Percentiles rank a stretch among this genome's conserved stretches.
Conservation (phyloP, 2,888 invertebrate genomes). For the Xanthostigma xanthostigma region DNA sequence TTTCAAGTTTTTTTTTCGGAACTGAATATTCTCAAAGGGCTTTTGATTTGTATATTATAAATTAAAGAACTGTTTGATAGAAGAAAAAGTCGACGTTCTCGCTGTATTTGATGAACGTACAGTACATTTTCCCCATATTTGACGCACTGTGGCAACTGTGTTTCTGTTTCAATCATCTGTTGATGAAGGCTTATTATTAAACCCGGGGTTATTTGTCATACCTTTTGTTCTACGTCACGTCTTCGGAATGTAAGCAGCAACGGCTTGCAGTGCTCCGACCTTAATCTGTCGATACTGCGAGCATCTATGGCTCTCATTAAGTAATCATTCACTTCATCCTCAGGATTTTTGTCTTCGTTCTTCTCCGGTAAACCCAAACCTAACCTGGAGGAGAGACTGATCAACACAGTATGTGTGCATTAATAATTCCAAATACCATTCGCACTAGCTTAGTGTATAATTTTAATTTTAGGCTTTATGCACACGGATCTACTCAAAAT, state of each 20-base stretch:
- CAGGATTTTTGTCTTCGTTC: constrained; percentile 61
- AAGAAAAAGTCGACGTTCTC: no score
- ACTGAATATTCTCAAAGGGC: no score
- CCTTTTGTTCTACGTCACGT: constrained; percentile 66
- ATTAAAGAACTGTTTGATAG: no score
- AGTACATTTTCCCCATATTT: no score
- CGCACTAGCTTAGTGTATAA: no score
- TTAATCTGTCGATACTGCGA: constrained; percentile 75
- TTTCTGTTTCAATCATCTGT: background rate
- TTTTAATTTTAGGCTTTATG: no score
- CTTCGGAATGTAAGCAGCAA: constrained; percentile 77
- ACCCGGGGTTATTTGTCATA: constrained; percentile 21
- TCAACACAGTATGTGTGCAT: background rate
- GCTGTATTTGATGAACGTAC: no score
- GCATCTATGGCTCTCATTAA: constrained; percentile 92
- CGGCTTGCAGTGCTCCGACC: constrained; percentile 77
- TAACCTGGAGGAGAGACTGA: constrained; percentile 5
- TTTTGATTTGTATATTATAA: no score
- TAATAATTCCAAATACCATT: no score
- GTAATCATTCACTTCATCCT: constrained; percentile 93
- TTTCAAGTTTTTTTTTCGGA: no score
- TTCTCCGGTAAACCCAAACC: constrained; percentile 57
- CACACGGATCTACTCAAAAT: no score
- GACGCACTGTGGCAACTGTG: no score
- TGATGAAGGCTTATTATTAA: background rate